Base-by-base conservation (phyloP, 1,140 invertebrate genomes). In the Chironomus striatipennis region DNA sequence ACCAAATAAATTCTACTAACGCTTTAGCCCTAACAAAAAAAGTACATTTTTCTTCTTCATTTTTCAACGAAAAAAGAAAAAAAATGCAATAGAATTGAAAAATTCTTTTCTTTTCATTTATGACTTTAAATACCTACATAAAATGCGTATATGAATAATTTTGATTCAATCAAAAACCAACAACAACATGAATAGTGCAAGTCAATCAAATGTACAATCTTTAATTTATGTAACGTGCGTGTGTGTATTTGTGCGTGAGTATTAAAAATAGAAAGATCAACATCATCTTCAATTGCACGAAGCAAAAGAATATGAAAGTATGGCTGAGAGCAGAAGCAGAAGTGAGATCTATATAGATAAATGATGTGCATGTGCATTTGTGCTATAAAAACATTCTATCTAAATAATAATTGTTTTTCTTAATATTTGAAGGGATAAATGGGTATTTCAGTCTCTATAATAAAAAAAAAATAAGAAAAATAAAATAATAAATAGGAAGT, bases 61-160 rank as follows among this genome's bases (percentile, higher is more conserved):
- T 34, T 34, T 34, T 34, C 24, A 34, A 34, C 24, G 24, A 34
- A 34, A 34, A 34, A 34, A 34, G 5, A 34, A 34, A 34, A 34
- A 34, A 70, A 70, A 70, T 70, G 65, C 17, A 70, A 70, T 21
- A 57, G n/a, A 57, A 12, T 10, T 57, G 47, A 57, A 57, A 57
- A 12, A n/a, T 2, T 57, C 7, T 57, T 4, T 57, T 57, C n/a
- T 57, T 34, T 34, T 34, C 24, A 34, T 34, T 57, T 70, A 70
- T 70, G 65, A 70, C 10, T 70, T 70, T 70, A 70, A 70, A 70
- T 70, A 70, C 65, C 65, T 70, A 70, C 65, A 70, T 70, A 70
- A 10, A 57, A 12, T n/a, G 47, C 9, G 47, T 34, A 2, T 34
- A 34, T 34, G 24, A 34, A 34, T 34, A 34, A 34, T 34, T 34